Evolutionary conservation across 2,797 vertebrate species (phyloP), one percentile per base, ranked within the genome.

Genomic region (Kryptolebias ocellatus): DNA sequence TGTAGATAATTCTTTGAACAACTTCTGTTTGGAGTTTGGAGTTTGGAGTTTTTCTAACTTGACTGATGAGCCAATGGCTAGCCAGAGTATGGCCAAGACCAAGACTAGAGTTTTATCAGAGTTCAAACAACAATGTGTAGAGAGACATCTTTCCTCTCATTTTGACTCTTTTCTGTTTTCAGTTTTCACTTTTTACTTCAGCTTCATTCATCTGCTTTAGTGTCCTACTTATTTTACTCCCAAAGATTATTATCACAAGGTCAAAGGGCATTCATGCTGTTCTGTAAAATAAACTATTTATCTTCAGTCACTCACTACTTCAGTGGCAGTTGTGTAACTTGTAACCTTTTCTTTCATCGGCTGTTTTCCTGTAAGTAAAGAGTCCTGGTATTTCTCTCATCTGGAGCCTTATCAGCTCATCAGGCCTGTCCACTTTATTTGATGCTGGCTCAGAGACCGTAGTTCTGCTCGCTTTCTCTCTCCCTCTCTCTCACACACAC

Each of bases 401-500:
- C 59, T 55, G 42, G 29, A 9, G 67, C 60, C 57, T 79, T 85
- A 87, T 88, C 84, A 50, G 78, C 78, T 83, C 83, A 82, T 90
- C 83, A 70, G 72, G 52, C 75, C 53, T 39, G 74, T 80, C 80
- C 67, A 70, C 70, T 85, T 80, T 51, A 84, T 87, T 79, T 74
- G 74, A 86, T 74, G 68, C 63, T 54, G 60, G 62, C 78, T 84
- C 62, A 55, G 67, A 68, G 59, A 51, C 76, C 70, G 20, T 3
- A 42, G 67, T 42, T n/a, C 15, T n/a, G 3, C 37, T 37, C 37
- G 2, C 37, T 10, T 8, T 8, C 37, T 10, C 37, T 10, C 37
- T 10, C 37, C 9, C 5, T 83, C 78, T 28, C 12, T 31, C 60
- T 28, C 61, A 73, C 70, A 60, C 42, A 52, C 69, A 72, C 46